phyloP scores from a whole-genome alignment of 1,140 invertebrate species.

The Tetraneura akinire region DNA sequence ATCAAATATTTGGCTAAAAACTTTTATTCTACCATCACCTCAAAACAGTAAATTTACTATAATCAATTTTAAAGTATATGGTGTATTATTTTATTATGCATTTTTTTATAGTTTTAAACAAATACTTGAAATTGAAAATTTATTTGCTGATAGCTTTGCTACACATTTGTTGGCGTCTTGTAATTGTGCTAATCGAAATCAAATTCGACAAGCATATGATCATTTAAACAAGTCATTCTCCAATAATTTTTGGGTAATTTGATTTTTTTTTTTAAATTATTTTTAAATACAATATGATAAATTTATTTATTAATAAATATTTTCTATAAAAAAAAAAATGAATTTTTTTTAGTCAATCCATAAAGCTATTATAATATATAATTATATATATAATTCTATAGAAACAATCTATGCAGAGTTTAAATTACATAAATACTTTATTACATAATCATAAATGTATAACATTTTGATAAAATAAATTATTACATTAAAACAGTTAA shows the following conservation, averaged over 20 bases:
- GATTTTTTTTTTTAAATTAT: not conserved
- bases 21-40: conserved; percentile 67
- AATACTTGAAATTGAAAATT: conserved; percentile 41
- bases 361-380: no score
- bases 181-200: conserved; percentile 48
- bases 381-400: no score
- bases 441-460: no score
- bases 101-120: conserved; percentile 42
- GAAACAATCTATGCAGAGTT: no score
- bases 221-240: conserved; percentile 41
- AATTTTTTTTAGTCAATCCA: no score
- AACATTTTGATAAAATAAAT: no score
- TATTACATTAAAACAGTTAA: no score
- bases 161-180: conserved; percentile 46
- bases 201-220: conserved; percentile 46
- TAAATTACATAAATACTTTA: no score
- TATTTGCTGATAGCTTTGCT: conserved; percentile 44
- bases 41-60: conserved; percentile 59
- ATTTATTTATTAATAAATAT: no score
- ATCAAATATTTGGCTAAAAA: conserved; percentile 69
- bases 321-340: no score
- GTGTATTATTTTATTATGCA: not conserved
- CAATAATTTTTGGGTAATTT: conserved; percentile 47
- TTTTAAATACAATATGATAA: no score
- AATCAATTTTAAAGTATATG: not conserved